Base-by-base conservation (phyloP, 2,113 vertebrate species). In the Genyomyrus donnyi region DNA sequence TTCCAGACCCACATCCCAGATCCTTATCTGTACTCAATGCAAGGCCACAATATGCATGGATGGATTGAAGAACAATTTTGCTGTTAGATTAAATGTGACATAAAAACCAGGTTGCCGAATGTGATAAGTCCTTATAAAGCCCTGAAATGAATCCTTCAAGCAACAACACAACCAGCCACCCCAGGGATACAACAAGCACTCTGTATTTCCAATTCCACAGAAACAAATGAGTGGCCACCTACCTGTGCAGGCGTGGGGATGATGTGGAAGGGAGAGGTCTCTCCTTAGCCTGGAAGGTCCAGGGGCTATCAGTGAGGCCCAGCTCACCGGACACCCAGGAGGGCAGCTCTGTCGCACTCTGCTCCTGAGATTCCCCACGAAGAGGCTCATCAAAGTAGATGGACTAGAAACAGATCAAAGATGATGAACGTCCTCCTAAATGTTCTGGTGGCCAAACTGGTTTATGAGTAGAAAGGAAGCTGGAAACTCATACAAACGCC, bases 341-440 rank as follows among this genome's bases (percentile, higher is more conserved):
- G 35, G 97, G 97, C 49, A 97, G 92, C 35, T 48, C 88, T 42
- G 93, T 94, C 10, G 91, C 85, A 86, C 90, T 94, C 11, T 92
- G 91, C 56, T 89, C 94, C 90, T 2, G 89, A 6, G 89, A 19
- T 58, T 46, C 91, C 85, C 93, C 87, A 52, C 92, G 92, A 93
- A 95, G 93, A 10, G 97, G 96, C 85, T 97, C 97, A 90, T 98
- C 97, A 92, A 97, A 97, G 94, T 97, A 99, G 94, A 98, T 97
- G 4, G 97, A 97, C 98, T 99, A 1, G 0, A 93, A 94, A 90
- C 90, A 91, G 93, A 95, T 92, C 49, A 95, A 5, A 17, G 10
- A 35, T 24, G 17, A 94, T 52, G 86, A 87, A 48, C n/a, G 42
- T 27, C 24, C 35, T 27, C 39, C 42, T 77, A 17, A 74, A 31